Evolutionary conservation across 2,888 invertebrate genomes (phyloP).

Genomic region (Pycnomerus fuliginosus): DNA sequence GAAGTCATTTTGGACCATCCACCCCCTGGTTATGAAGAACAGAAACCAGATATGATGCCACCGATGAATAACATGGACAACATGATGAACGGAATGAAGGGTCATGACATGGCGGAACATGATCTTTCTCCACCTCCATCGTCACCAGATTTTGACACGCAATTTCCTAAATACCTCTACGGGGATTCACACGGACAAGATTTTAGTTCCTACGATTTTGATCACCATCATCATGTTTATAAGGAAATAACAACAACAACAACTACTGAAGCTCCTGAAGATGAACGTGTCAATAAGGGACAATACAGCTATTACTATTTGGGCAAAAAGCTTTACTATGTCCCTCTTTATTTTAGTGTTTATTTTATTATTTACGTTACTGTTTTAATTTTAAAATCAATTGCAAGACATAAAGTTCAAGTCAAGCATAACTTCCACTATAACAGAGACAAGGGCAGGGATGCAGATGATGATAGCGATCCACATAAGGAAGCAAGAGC

Average conservation of each 20-base stretch:
- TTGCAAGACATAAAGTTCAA: conserved; percentile 70
- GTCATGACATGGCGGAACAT: conserved; percentile 43
- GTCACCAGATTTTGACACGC: conserved; percentile 16
- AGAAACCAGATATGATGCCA: conserved; percentile 29
- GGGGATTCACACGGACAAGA: conserved; percentile 29
- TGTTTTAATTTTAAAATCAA: conserved; percentile 69
- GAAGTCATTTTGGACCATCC: too few species aligned
- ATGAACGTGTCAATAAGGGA: conserved; percentile 60
- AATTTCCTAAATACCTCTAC: conserved; percentile 48
- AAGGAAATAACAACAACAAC: conserved; percentile 50
- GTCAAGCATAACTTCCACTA: conserved; percentile 54
- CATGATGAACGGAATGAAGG: conserved; percentile 1
- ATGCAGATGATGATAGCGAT: too few species aligned
- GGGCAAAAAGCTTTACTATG: conserved; percentile 73
- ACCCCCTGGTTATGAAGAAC: neutral
- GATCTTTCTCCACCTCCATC: conserved; percentile 51
- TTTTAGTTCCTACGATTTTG: conserved; percentile 44
- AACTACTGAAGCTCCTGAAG: conserved; percentile 56
- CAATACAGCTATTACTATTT: conserved; percentile 73
- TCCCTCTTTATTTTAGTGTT: conserved; percentile 74
- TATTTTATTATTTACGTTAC: conserved; percentile 71
- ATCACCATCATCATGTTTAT: conserved; percentile 50
- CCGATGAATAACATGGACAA: conserved; percentile 16
- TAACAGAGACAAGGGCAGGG: conserved; percentile 21
- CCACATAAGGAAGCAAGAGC: conserved; percentile 30